Conservation (phyloP, 2,797 vertebrate species). For the Sebastes taczanowskii region DNA sequence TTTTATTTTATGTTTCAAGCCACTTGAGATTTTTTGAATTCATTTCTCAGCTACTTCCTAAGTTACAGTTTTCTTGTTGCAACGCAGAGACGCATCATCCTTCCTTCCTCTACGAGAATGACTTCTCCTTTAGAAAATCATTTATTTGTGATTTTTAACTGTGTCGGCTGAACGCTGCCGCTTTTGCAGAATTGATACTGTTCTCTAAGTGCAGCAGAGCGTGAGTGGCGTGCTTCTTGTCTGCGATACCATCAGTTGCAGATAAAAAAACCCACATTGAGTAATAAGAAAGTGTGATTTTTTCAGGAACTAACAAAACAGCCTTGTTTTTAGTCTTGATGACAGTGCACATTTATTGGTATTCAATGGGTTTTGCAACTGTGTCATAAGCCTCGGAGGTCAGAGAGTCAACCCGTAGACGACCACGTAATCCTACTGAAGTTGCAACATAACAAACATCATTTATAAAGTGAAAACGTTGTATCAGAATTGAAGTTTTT, state of each 20-base stretch:
- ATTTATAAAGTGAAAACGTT: neutral
- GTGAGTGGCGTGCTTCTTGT: neutral
- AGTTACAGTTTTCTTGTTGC: conserved; percentile 15
- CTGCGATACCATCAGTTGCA: neutral
- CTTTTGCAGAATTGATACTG: neutral
- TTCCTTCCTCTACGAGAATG: conserved; percentile 23
- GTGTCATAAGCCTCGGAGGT: conserved; percentile 15
- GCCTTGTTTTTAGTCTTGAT: conserved; percentile 10
- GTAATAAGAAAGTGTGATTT: neutral
- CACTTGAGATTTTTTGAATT: neutral
- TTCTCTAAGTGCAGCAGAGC: neutral
- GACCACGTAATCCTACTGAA: neutral
- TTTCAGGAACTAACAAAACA: neutral
- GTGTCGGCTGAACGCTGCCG: neutral
- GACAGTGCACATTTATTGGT: conserved; percentile 3
- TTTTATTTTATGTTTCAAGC: neutral
- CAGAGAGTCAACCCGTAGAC: conserved; percentile 10
- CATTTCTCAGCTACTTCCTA: conserved; percentile 9
- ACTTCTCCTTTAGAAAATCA: conserved; percentile 2
- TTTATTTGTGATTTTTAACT: neutral
- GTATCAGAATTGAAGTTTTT: neutral
- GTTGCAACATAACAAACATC: neutral
- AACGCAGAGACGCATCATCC: neutral
- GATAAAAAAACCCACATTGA: neutral
- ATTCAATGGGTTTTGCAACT: conserved; percentile 12